Conservation (phyloP, 2,113 vertebrate genomes). For the Corynorhinus townsendii region DNA sequence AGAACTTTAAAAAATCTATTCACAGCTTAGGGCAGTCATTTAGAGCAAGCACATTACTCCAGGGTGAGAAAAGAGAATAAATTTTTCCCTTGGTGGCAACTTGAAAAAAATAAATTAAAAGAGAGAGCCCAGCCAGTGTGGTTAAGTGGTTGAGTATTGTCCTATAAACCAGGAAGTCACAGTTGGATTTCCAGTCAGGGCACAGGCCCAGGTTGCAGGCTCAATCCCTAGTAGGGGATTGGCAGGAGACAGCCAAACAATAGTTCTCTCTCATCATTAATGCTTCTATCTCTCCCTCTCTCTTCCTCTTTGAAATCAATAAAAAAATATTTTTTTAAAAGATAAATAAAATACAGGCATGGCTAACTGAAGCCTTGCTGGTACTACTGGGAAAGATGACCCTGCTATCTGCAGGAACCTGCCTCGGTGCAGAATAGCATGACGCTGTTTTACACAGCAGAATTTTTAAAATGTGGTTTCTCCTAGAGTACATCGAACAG, state of each 20-base stretch:
- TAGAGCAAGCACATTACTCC: conserved; percentile 42
- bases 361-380: background rate
- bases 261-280: too few species aligned
- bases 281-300: too few species aligned
- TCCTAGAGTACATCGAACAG: background rate
- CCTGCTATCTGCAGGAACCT: background rate
- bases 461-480: background rate
- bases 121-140: too few species aligned
- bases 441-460: background rate
- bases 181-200: too few species aligned
- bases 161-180: too few species aligned
- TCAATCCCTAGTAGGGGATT: too few species aligned
- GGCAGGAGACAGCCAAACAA: too few species aligned
- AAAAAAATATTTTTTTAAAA: background rate
- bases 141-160: too few species aligned
- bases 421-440: background rate
- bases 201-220: too few species aligned
- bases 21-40: conserved; percentile 15
- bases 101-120: conserved; percentile 18
- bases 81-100: conserved; percentile 48
- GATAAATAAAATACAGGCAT: conserved; percentile 35
- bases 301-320: too few species aligned
- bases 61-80: conserved; percentile 51
- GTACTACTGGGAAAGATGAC: background rate
- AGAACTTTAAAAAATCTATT: conserved; percentile 55